Evolutionary conservation across 2,797 vertebrate species (phyloP), one percentile per base, ranked within the genome.

Genomic region (Enteromius viviparus): DNA sequence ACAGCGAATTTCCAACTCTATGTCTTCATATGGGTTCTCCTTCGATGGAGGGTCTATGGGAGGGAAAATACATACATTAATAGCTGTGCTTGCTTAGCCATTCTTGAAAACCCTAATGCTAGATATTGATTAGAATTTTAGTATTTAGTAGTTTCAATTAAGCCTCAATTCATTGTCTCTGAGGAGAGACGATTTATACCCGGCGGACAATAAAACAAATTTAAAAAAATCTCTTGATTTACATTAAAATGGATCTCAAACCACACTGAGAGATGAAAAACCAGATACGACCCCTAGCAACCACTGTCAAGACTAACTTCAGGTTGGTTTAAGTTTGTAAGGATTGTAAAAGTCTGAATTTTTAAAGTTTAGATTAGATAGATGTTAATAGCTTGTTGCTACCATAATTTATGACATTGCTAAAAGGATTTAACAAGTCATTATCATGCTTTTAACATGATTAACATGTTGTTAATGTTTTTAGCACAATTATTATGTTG

Each of bases 11-110:
- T 98, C 97, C 86, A 96, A 90, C 89, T 99, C 98, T 1, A 99
- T 97, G 81, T 99, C 98, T 93, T 99, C 98, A 2, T 99, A 99
- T 14, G 97, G 98, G 88, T 99, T 99, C 89, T 99, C 98, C 94
- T 98, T 99, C n/a, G 93, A 93, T 40, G 97, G 96, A 10, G 93
- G 93, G 85, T 99, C 98, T 99, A 37, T 23, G 53, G 89, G 42
- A 87, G 64, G 87, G 75, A 10, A 47, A 19, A 8, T 19, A 55
- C 3, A 7, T 15, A 8, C 85, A 75, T 17, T 10, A 26, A 53
- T 53, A 53, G 49, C 12, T 1, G 29, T 51, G 71, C 71, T 70
- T 47, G 12, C 40, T 47, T 47, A 26, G 42, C 1, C 14, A 47
- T 45, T 29, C 15, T 47, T 71, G 6, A 34, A 72, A 72, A 34